A percentile compares a stretch with the other conserved stretches of the same genome.
Evolutionary conservation across 2,888 invertebrate species (phyloP).

Genomic region (Athripsodes cinereus): DNA sequence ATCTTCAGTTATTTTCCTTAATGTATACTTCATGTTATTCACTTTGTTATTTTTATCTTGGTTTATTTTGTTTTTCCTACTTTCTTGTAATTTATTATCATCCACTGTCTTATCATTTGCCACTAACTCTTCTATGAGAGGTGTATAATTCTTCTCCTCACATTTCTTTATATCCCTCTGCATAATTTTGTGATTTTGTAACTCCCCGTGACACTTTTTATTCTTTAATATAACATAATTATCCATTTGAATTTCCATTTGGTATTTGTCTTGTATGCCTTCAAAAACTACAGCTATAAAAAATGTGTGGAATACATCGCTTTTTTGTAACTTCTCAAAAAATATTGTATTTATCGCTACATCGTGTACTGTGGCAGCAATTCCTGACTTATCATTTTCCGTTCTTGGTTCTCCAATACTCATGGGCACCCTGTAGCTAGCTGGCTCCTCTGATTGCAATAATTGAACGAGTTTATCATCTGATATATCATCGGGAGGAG

Average conservation of each 20-base stretch:
- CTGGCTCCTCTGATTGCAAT: constrained; percentile 61
- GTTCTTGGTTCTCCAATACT: constrained; percentile 78
- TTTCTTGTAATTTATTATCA: neutral
- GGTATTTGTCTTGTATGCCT: constrained; percentile 72
- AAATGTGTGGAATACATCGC: constrained; percentile 69
- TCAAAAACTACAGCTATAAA: constrained; percentile 75
- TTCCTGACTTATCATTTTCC: constrained; percentile 72
- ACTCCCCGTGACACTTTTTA: constrained; percentile 64
- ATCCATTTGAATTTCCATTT: constrained; percentile 60
- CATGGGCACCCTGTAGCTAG: constrained; percentile 78
- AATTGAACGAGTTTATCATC: constrained; percentile 65
- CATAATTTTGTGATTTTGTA: constrained; percentile 70
- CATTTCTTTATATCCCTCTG: constrained; percentile 56
- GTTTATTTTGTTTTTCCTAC: neutral
- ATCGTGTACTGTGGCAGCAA: constrained; percentile 71
- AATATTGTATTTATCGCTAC: constrained; percentile 77
- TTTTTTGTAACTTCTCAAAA: constrained; percentile 65
- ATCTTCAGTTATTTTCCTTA: constrained; percentile 51
- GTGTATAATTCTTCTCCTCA: constrained; percentile 34
- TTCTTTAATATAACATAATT: constrained; percentile 65
- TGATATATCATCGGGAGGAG: constrained; percentile 63
- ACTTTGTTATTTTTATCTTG: constrained; percentile 25
- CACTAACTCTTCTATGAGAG: constrained; percentile 57
- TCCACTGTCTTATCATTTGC: neutral
- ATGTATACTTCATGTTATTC: constrained; percentile 47